Conservation (phyloP, 2,888 invertebrate genomes). For the Parasteatoda lunata region DNA sequence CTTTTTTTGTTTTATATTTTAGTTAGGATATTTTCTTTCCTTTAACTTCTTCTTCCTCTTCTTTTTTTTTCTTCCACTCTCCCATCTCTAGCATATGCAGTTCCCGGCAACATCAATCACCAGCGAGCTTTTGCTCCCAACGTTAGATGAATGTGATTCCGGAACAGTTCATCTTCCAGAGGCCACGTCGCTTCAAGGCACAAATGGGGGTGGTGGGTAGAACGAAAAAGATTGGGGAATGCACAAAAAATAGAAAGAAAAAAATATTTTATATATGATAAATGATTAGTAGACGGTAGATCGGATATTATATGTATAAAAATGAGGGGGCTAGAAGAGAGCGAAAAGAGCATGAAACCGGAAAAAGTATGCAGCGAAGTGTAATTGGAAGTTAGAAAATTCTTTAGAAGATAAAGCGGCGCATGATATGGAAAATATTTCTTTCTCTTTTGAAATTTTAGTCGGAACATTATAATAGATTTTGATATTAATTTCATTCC, state of each 20-base stretch:
- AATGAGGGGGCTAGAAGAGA: background rate
- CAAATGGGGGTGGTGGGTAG: conserved; percentile 32
- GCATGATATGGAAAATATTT: conserved; percentile 21
- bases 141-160: conserved; percentile 37
- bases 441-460: background rate
- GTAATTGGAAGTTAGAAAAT: conserved; percentile 36
- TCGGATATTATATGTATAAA: conserved; percentile 56
- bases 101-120: conserved; percentile 45
- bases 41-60: background rate
- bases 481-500: no score
- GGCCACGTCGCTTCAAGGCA: conserved; percentile 33
- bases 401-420: conserved; percentile 27
- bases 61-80: background rate
- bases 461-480: no score
- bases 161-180: conserved; percentile 47
- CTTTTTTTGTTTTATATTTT: conserved; percentile 29
- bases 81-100: conserved; percentile 22
- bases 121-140: conserved; percentile 14
- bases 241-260: background rate
- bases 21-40: conserved; percentile 42
- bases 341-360: conserved; percentile 7
- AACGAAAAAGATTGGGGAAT: background rate
- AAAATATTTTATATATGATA: conserved; percentile 32
- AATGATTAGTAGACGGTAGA: conserved; percentile 52
- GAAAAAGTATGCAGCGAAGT: conserved; percentile 14